Evolutionary conservation across 2,797 vertebrate genomes (phyloP).

Genomic region (Halcyon badia): DNA sequence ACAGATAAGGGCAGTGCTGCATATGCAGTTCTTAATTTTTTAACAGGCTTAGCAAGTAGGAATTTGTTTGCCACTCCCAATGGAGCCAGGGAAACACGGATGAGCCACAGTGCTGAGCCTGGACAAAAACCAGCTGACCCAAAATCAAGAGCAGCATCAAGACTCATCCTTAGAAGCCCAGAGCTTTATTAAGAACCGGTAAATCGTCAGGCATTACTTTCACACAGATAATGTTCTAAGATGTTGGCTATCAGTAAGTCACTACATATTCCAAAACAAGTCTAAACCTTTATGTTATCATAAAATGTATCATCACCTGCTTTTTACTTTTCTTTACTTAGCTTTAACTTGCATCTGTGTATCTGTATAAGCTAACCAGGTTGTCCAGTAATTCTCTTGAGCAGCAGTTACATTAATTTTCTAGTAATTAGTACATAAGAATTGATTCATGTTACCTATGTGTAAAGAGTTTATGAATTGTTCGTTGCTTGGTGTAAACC

Average conservation of each 20-base stretch:
- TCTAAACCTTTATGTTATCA: not conserved
- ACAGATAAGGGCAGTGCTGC: not conserved
- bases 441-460: not conserved
- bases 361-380: not conserved
- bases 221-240: not conserved
- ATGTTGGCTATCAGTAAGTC: not conserved
- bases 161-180: not conserved
- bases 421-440: not conserved
- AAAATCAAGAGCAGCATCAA: not conserved
- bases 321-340: not conserved
- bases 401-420: conserved; percentile 9
- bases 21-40: not conserved
- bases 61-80: not conserved
- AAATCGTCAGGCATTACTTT: not conserved
- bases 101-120: conserved; percentile 24
- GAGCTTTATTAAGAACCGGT: conserved; percentile 6
- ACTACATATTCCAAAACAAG: not conserved
- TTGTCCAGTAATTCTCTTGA: not conserved
- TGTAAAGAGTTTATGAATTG: not conserved
- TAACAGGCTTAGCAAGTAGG: not conserved
- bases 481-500: not conserved
- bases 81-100: not conserved
- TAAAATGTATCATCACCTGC: not conserved
- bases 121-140: conserved; percentile 22
- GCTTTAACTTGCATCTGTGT: not conserved